Conservation (phyloP, 2,797 vertebrate genomes). For the Dendrocincla fuliginosa region DNA sequence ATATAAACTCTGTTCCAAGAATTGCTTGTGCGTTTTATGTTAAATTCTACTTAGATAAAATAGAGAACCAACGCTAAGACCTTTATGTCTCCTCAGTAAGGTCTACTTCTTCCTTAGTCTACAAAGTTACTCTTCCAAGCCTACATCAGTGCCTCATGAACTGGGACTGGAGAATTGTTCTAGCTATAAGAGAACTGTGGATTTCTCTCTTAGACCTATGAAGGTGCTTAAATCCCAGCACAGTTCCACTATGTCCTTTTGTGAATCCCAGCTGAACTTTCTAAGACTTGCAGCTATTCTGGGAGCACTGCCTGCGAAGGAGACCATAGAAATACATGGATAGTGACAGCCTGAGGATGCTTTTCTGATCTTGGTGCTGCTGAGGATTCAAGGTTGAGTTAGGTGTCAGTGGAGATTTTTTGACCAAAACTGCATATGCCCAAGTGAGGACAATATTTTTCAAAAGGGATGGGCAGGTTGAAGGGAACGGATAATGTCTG, state of each 20-base stretch:
- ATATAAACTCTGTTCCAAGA: background rate
- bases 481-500: background rate
- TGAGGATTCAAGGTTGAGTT: background rate
- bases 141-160: background rate
- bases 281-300: background rate
- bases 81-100: background rate
- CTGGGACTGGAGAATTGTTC: background rate
- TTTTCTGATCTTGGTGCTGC: background rate
- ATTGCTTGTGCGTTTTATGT: background rate
- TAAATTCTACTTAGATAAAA: background rate
- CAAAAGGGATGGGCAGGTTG: background rate
- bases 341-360: background rate
- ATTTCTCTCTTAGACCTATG: background rate
- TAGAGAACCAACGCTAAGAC: background rate
- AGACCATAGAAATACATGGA: background rate
- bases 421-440: background rate
- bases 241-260: background rate
- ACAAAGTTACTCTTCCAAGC: background rate
- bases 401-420: background rate
- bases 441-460: background rate
- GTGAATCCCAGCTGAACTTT: background rate
- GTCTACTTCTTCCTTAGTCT: background rate
- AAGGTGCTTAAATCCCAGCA: background rate
- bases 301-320: background rate
- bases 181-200: background rate